Base-by-base conservation (phyloP, 2,797 vertebrate species). In the Rousettus madagascariensis region DNA sequence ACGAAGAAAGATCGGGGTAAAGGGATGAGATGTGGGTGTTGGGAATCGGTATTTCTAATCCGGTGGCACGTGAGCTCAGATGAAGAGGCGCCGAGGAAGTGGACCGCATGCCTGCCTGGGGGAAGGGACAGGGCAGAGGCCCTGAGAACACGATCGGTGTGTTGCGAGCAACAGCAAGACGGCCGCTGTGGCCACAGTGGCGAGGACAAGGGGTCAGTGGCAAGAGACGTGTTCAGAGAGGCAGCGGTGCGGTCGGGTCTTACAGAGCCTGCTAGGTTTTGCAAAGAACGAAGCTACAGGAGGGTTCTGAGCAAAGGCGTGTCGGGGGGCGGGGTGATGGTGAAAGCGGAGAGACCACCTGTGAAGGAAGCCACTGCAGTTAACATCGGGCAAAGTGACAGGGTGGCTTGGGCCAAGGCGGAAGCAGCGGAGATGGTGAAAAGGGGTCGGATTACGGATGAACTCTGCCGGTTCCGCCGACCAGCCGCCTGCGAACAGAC, bases 111-210 rank as follows among this genome's bases (percentile, higher is more conserved):
- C 22, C 8, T 66, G 72, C 38, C 11, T 74, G 26, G 16, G 43
- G 59, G 41, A 55, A 90, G 19, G 55, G 46, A 17, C 57, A 68
- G 55, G 28, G 22, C 46, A 66, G 82, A 97, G n/a, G 20, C 55
- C 53, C 13, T 9, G 59, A 59, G 87, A 33, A 63, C 3, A 53
- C 46, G 46, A 3, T 33, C 38, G 19, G 12, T 30, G 10, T 38
- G 59, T 36, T 71, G 11, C 26, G 63, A 43, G 43, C 28, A 57
- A 43, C 22, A 89, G 43, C 38, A 33, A 53, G 53, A 46, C 77
- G n/a, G 72, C n/a, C 65, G 51, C 8, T 10, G 43, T 2, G 59
- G 69, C 68, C 53, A 16, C 68, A 53, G 36, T n/a, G 66, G 49
- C 36, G 63, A 87, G 1, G 16, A 36, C 5, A 24, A 13, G 33